A percentile compares a stretch with the other conserved stretches of the same genome.
Evolutionary conservation across 2,113 vertebrate species (phyloP).

Genomic region (Potamarius usumacintae): DNA sequence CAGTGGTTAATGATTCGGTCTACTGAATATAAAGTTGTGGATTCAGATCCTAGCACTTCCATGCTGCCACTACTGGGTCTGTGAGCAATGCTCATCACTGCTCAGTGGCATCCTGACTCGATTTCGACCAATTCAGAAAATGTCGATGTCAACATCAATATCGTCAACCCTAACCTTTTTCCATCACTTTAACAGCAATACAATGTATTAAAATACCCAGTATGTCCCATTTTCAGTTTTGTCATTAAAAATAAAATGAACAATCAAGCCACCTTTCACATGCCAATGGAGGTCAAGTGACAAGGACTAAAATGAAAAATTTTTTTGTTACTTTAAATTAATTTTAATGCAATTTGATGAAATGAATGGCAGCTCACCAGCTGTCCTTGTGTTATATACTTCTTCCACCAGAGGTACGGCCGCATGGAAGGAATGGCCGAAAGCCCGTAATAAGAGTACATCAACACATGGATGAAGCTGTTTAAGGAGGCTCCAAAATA

Average conservation of each 20-base stretch:
- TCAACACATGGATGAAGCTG: constrained; percentile 95
- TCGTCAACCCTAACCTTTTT: neutral
- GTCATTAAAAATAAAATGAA: neutral
- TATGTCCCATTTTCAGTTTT: neutral
- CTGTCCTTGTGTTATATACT: constrained; percentile 96
- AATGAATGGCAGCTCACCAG: constrained; percentile 78
- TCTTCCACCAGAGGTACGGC: constrained; percentile 99
- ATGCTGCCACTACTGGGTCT: too few relatives aligned
- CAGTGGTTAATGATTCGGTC: neutral
- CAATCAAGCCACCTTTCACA: neutral
- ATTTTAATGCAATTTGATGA: too few relatives aligned
- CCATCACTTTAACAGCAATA: neutral
- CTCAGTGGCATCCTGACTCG: too few relatives aligned
- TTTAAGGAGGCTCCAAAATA: constrained; percentile 93
- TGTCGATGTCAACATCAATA: neutral
- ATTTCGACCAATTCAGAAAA: neutral
- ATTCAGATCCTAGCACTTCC: neutral
- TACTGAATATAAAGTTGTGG: neutral
- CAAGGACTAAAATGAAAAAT: neutral
- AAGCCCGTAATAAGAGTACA: constrained; percentile 97
- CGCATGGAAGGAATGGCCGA: constrained; percentile 88
- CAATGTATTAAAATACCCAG: neutral
- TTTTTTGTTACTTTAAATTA: neutral
- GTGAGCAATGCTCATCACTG: too few relatives aligned
- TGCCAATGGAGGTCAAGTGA: neutral